Evolutionary conservation across 2,888 invertebrate genomes (phyloP), one percentile per base, ranked within the genome.

Genomic region (Drosophila longiperda): DNA sequence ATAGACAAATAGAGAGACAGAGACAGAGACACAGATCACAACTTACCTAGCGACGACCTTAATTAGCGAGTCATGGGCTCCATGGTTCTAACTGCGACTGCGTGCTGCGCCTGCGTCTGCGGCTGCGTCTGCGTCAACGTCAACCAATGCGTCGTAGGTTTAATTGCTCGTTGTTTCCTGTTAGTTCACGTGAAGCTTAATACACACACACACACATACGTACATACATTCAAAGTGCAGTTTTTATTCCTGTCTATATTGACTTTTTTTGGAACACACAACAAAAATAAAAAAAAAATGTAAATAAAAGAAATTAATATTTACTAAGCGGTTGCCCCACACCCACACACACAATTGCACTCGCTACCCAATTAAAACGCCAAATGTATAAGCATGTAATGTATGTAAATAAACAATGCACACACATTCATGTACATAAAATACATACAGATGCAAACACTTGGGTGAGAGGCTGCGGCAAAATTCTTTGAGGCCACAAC

Each of bases 11-110:
- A 20, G 6, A n/a, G 8, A 17, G 38, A 8, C 6, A 7, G 36
- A 60, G 9, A 50, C 17, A 33, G 17, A 55, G 59, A 65, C 68
- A 50, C 66, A 74, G 69, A 78, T 66, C 78, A 83, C 78, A 82
- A 84, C 85, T 84, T 82, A 84, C 84, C 84, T 82, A 75, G 72
- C 80, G 78, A 75, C 87, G 87, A 87, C 87, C 85, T 85, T 85
- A 85, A 85, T 85, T 85, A 87, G 85, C 79, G 73, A 78, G 68
- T 79, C 79, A 77, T 84, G 68, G 81, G 78, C 65, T 79, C 78
- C 85, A 84, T 87, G 60, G 78, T 87, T 84, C 84, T 84, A 80
- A 68, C 84, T 71, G 85, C 70, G 68, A 64, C 49, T 36, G 61
- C 54, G 58, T 29, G 50, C 64, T 20, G 38, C 40, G 49, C n/a